These are phyloP conservation scores for Lamprologus callipterus DNA, from an alignment of 2,113 vertebrate species.

Conservation along the genomic window DNA sequence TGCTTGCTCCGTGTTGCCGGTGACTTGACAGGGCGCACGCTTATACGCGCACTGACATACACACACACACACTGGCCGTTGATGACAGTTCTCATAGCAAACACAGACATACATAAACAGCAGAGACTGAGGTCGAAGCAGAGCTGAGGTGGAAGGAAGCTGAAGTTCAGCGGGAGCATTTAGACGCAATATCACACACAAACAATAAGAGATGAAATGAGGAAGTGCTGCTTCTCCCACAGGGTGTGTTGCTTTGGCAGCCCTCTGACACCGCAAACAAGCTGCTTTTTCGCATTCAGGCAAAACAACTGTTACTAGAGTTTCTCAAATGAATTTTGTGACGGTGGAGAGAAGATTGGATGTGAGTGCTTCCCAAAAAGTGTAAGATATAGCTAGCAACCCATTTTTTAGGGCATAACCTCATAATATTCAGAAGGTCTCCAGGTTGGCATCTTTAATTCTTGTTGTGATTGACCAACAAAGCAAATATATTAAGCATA, in stretches of 20 bases:
- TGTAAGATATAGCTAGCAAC: neutral
- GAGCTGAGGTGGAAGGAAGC: constrained; percentile 65
- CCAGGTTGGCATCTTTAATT: neutral
- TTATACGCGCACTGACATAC: neutral
- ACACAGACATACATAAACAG: neutral
- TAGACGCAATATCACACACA: neutral
- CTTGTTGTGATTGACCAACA: neutral
- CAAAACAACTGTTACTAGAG: neutral
- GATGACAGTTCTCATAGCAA: constrained; percentile 58
- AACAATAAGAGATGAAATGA: constrained; percentile 1
- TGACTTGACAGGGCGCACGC: constrained; percentile 2
- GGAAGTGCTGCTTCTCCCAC: neutral
- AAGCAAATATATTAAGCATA: neutral
- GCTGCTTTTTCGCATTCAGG: neutral
- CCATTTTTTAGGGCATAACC: neutral
- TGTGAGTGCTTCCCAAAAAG: neutral
- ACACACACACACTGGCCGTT: constrained; percentile 34
- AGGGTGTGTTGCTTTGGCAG: neutral
- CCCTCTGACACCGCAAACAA: neutral
- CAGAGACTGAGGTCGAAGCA: neutral
- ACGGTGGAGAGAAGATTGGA: neutral
- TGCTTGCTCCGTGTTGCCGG: constrained; percentile 75
- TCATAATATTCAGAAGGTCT: too few relatives aligned
- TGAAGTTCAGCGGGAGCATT: neutral
- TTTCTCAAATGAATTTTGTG: neutral